These are phyloP conservation scores for Drosophila kikkawai DNA, from an alignment of 1,140 invertebrate species.

Conservation along the genomic window DNA sequence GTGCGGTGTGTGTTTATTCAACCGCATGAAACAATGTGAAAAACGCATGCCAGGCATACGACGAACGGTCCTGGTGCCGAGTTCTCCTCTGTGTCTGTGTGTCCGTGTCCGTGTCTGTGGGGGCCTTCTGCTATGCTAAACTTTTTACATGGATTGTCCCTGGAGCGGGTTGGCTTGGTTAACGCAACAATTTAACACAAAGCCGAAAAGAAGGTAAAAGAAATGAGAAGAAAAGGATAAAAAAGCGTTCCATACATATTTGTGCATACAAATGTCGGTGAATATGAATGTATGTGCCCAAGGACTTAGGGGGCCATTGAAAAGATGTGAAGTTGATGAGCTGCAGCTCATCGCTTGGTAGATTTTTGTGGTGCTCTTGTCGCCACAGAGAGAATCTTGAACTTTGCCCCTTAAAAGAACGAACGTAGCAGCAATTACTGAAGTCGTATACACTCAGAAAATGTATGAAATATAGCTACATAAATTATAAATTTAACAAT, in stretches of 20 bases:
- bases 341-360: conserved; percentile 69
- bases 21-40: conserved; percentile 81
- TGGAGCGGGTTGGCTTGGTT: conserved; percentile 52
- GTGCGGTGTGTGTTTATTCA: conserved; percentile 75
- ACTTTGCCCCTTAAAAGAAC: conserved; percentile 60
- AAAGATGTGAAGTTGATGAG: conserved; percentile 59
- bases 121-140: conserved; percentile 69
- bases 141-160: conserved; percentile 78
- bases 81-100: conserved; percentile 3
- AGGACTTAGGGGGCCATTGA: conserved; percentile 51
- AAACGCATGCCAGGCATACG: conserved; percentile 75
- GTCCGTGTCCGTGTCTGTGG: conserved; percentile 29
- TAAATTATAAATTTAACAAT: neutral
- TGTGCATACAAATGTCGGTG: conserved; percentile 34
- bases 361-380: conserved; percentile 67
- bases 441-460: conserved; percentile 12
- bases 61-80: conserved; percentile 18
- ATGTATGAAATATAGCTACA: no score
- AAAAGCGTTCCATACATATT: conserved; percentile 43
- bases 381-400: conserved; percentile 64
- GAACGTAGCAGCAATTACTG: conserved; percentile 56
- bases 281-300: conserved; percentile 25
- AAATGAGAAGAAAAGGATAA: conserved; percentile 33
- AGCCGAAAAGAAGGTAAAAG: conserved; percentile 54
- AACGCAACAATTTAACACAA: conserved; percentile 75